phyloP scores from a whole-genome alignment of 2,113 vertebrate genomes.

The Albula glossodonta region DNA sequence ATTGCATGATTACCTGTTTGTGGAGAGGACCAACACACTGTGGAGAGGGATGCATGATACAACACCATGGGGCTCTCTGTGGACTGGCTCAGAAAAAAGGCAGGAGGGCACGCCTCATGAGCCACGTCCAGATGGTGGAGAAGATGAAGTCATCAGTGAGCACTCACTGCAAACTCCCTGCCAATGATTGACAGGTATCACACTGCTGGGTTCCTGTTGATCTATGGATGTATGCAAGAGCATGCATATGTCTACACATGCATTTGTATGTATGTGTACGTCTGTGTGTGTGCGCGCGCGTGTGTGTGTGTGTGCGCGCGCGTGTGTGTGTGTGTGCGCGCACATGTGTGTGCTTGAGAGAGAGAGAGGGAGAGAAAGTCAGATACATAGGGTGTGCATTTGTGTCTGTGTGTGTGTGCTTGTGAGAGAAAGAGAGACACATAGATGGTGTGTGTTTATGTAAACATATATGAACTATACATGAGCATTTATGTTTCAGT shows the following conservation, averaged over 20 bases:
- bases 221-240: neutral
- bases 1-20: too few relatives aligned
- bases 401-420: neutral
- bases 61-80: neutral
- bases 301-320: neutral
- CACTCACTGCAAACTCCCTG: neutral
- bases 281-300: neutral
- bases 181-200: neutral
- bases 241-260: neutral
- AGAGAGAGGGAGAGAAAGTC: neutral
- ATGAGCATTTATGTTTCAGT: neutral
- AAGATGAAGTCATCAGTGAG: neutral
- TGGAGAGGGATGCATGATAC: too few relatives aligned
- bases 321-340: neutral
- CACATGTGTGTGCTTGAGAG: neutral
- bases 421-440: neutral
- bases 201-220: neutral
- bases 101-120: neutral
- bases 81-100: neutral
- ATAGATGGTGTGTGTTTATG: neutral
- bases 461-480: neutral
- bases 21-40: too few relatives aligned
- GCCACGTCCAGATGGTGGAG: neutral
- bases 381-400: neutral
- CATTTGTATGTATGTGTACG: neutral